Base-by-base conservation (phyloP, 2,113 vertebrate species). In the Pseudopipra pipra region DNA sequence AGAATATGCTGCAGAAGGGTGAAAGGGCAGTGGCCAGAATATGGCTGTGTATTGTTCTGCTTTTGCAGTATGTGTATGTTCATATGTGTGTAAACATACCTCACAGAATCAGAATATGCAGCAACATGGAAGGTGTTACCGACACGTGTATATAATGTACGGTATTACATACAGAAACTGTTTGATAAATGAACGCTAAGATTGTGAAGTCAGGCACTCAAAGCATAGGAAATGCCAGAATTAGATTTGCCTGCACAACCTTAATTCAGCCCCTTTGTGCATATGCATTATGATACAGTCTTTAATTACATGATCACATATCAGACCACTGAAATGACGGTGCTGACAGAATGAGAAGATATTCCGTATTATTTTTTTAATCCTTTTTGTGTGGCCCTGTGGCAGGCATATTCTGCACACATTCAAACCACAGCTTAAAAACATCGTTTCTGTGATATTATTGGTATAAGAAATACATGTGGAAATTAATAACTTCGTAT, bases 171-270 rank as follows among this genome's bases (percentile, higher is more conserved):
- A 87, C 61, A 91, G 81, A 68, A 92, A 93, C 55, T 80, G 68
- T 21, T 94, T 43, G 74, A 75, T 96, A 97, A 97, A 97, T 97
- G 95, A 97, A 87, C 1, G 7, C 95, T 94, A 77, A 93, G 95
- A 96, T 94, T 96, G 95, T 97, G 62, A 94, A 97, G 95, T 97
- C 96, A 97, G 96, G 96, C 93, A 66, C 89, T 96, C 81, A 89
- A 91, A 87, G 84, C 94, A 76, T 73, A 75, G 62, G 91, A 96
- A 97, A 97, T 97, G 91, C 96, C 87, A 96, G 93, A 96, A 96
- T 97, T 97, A 97, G 89, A 97, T 96, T 96, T 95, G 94, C n/a
- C 95, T 94, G 96, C 95, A 97, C 96, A 97, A 96, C 93, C 95
- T 96, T 97, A 96, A 95, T 96, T 96, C 96, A 97, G 81, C 89